Evolutionary conservation across 2,113 vertebrate species (phyloP).

Genomic region (Collichthys lucidus): DNA sequence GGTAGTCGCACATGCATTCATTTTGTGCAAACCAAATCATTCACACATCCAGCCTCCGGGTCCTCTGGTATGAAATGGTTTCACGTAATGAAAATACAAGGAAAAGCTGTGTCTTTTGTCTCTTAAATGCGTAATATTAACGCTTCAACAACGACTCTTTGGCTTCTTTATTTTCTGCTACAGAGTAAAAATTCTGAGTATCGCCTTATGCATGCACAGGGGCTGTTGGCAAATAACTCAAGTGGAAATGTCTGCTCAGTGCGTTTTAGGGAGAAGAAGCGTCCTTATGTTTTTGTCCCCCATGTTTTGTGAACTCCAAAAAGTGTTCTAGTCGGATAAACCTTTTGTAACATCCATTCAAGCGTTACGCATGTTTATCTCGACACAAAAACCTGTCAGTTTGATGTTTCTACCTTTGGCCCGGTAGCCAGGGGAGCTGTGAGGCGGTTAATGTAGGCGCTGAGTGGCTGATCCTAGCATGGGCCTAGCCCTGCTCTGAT

Average conservation of each 20-base stretch:
- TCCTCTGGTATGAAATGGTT: neutral
- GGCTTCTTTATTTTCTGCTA: slow-evolving; percentile 10
- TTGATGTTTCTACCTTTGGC: slow-evolving; percentile 66
- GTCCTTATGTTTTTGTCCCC: slow-evolving; percentile 62
- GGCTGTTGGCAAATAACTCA: slow-evolving; percentile 45
- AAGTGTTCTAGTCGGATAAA: slow-evolving; percentile 77
- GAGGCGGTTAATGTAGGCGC: slow-evolving; percentile 79
- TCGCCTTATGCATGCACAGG: neutral
- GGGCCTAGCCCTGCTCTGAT: slow-evolving; percentile 88
- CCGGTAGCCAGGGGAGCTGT: slow-evolving; percentile 70
- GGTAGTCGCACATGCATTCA: neutral
- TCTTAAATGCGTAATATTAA: neutral
- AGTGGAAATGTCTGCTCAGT: slow-evolving; percentile 51
- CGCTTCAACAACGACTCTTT: neutral
- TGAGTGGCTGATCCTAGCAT: slow-evolving; percentile 77
- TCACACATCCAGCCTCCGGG: neutral
- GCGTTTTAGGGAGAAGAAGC: slow-evolving; percentile 32
- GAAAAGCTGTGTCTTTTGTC: neutral
- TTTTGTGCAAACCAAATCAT: slow-evolving; percentile 4
- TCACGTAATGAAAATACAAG: slow-evolving; percentile 2
- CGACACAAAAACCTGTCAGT: slow-evolving; percentile 77
- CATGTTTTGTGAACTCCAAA: slow-evolving; percentile 70
- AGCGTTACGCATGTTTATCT: slow-evolving; percentile 79
- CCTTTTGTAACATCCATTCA: slow-evolving; percentile 75
- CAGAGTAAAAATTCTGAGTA: slow-evolving; percentile 1